Evolutionary conservation across 2,888 invertebrate species (phyloP).

Genomic region (Pammene fasciana): DNA sequence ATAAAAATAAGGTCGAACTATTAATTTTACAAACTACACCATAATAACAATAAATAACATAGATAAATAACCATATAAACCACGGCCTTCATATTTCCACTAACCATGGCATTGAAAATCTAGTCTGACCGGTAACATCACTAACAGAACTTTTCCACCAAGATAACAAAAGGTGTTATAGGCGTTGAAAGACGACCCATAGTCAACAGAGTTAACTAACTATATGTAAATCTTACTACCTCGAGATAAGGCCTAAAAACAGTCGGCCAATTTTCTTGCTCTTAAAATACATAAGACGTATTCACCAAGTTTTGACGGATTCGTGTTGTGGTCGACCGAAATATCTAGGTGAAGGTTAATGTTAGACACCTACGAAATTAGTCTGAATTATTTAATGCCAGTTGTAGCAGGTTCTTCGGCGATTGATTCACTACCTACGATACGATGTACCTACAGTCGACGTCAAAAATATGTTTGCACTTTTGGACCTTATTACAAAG

Average conservation of each 20-base stretch:
- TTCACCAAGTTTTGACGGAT: background rate
- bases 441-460: no score
- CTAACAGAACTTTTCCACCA: constrained; percentile 9
- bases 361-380: constrained; percentile 15
- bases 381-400: constrained; percentile 15
- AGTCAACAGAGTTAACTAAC: background rate
- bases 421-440: constrained; percentile 2
- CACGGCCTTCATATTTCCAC: constrained; percentile 7
- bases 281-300: background rate
- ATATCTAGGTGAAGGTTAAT: constrained; percentile 59
- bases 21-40: background rate
- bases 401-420: constrained; percentile 2
- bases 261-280: background rate
- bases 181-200: background rate
- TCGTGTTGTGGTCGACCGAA: constrained; percentile 48
- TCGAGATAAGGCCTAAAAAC: background rate
- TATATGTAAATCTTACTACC: background rate
- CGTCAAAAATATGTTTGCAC: no score
- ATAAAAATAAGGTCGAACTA: background rate
- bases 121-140: constrained; percentile 2
- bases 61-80: constrained; percentile 1
- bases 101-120: constrained; percentile 29
- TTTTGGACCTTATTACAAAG: no score
- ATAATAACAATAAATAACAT: background rate
- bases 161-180: background rate